These are phyloP conservation scores for Baryphthengus martii DNA, from an alignment of 2,113 vertebrate genomes.

Conservation along the genomic window DNA sequence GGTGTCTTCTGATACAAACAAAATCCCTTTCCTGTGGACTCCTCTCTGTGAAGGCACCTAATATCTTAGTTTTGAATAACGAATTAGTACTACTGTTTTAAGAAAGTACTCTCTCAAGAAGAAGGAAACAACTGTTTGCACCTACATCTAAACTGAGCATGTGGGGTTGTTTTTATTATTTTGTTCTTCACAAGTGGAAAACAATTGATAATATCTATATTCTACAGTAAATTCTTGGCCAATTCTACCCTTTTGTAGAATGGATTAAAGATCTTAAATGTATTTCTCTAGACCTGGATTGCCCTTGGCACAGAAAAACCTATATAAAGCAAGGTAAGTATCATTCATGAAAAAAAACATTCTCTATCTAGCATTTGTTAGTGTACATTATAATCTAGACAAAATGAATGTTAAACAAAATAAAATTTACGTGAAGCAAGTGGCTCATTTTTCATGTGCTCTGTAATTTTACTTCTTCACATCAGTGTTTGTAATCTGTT, in stretches of 20 bases:
- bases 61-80: background rate
- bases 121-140: background rate
- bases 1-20: background rate
- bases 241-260: background rate
- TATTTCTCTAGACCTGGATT: background rate
- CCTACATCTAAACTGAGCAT: background rate
- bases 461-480: background rate
- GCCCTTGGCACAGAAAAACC: background rate
- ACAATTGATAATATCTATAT: background rate
- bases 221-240: background rate
- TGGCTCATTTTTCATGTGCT: background rate
- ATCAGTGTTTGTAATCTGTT: background rate
- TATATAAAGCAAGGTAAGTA: background rate
- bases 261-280: background rate
- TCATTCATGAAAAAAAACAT: background rate
- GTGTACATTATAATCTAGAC: background rate
- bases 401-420: background rate
- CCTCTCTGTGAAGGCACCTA: background rate
- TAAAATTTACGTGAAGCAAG: background rate
- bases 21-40: background rate
- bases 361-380: background rate
- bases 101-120: background rate
- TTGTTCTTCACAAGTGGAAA: background rate
- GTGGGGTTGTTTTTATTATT: background rate
- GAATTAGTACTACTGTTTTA: background rate